Base-by-base conservation (phyloP, 2,113 vertebrate species). In the Delphinus delphis region DNA sequence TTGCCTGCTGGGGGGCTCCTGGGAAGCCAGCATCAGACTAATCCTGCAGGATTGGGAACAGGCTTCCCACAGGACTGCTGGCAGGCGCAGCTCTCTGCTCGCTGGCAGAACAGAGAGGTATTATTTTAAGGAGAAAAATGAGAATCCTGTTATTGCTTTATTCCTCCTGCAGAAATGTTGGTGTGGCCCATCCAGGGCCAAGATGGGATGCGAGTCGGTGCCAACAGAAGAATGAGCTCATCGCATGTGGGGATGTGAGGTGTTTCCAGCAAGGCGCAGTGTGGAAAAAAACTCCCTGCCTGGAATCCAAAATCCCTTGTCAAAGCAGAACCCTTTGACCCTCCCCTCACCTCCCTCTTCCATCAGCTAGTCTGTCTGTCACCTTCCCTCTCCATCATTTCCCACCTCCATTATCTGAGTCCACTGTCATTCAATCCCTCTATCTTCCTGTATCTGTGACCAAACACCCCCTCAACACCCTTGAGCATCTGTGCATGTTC, bases 61-160 rank as follows among this genome's bases (percentile, higher is more conserved):
- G 60, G 87, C 94, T 97, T 95, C 93, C 93, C 86, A 86, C 87
- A 86, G 77, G 58, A 77, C 96, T 73, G 68, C 91, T 97, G 96
- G 96, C 93, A 70, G 76, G 41, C 93, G 68, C 71, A 14, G 93
- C 98, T 97, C 96, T 84, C 80, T 2, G 71, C 62, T 93, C 93
- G 68, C 65, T 97, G 95, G 70, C 96, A 97, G 97, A 77, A 97
- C 93, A 95, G 47, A 97, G 91, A 21, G 73, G 95, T 96, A 96
- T 97, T 97, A 98, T 98, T 99, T 98, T 98, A 97, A 97, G 85
- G 93, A 98, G 98, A 98, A 98, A 98, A 98, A 98, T 96, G 90
- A 98, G 95, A 96, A 98, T 91, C 80, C 68, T 97, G 97, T 97
- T 98, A 98, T 97, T 98, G 97, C 97, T 94, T 86, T 96, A 97